Percentiles rank a stretch among this genome's conserved stretches.
phyloP scores from a whole-genome alignment of 1,140 invertebrate species.

The Polypedilum pembai region DNA sequence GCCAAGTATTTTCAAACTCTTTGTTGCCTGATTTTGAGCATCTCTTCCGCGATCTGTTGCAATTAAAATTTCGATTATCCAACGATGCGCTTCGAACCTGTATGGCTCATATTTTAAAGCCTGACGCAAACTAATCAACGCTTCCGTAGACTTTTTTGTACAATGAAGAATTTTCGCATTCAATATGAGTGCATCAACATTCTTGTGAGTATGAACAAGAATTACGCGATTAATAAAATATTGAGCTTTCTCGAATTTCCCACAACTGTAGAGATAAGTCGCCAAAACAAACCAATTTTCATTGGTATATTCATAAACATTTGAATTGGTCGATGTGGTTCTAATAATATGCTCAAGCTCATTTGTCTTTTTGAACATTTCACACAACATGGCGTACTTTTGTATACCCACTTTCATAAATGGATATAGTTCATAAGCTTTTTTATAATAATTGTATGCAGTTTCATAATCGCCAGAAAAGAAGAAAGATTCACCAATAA shows the following conservation, averaged over 20 bases:
- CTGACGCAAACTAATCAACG: constrained; percentile 58
- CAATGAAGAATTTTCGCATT: constrained; percentile 60
- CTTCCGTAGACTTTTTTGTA: constrained; percentile 59
- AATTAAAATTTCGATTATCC: constrained; percentile 37
- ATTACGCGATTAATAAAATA: constrained; percentile 54
- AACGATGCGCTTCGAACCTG: constrained; percentile 42
- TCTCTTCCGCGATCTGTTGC: constrained; percentile 36
- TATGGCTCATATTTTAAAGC: constrained; percentile 52
- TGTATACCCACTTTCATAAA: constrained; percentile 47
- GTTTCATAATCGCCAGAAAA: constrained; percentile 51
- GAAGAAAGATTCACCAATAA: constrained; percentile 60
- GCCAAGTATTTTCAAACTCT: constrained; percentile 36
- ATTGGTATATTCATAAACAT: constrained; percentile 45
- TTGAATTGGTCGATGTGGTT: constrained; percentile 40
- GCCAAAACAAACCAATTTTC: constrained; percentile 58
- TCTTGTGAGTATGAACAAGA: constrained; percentile 44
- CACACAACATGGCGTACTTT: constrained; percentile 47
- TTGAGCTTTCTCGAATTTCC: constrained; percentile 51
- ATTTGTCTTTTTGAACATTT: constrained; percentile 43
- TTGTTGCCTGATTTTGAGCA: constrained; percentile 36
- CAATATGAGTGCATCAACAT: constrained; percentile 62
- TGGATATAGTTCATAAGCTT: constrained; percentile 51
- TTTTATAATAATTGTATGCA: constrained; percentile 45
- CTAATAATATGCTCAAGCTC: constrained; percentile 47
- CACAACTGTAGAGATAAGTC: constrained; percentile 49